Evolutionary conservation across 2,888 invertebrate genomes (phyloP).

Genomic region (Caradrina kadenii): DNA sequence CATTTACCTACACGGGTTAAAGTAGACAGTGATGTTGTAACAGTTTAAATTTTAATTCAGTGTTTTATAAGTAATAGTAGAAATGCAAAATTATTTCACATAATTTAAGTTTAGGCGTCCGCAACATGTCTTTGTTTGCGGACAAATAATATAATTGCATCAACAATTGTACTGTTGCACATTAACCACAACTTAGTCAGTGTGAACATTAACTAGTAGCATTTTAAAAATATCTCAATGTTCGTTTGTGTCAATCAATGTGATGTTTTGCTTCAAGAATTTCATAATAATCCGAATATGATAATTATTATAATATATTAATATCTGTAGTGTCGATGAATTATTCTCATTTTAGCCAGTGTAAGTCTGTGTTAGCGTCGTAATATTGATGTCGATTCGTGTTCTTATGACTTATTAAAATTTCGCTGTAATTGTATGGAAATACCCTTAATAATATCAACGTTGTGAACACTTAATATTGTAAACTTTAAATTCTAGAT

Average conservation of each 20-base stretch:
- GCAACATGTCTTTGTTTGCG: constrained; percentile 35
- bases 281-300: constrained; percentile 59
- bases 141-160: constrained; percentile 49
- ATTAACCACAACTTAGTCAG: constrained; percentile 45
- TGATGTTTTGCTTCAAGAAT: constrained; percentile 60
- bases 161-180: constrained; percentile 54
- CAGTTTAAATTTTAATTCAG: constrained; percentile 56
- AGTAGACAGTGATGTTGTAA: constrained; percentile 57
- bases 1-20: constrained; percentile 45
- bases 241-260: constrained; percentile 67
- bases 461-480: constrained; percentile 18
- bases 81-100: constrained; percentile 59
- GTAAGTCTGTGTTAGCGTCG: constrained; percentile 79
- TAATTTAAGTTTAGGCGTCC: constrained; percentile 56
- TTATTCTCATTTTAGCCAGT: constrained; percentile 82
- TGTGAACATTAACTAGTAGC: constrained; percentile 54
- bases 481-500: constrained; percentile 41
- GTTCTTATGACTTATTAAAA: constrained; percentile 73
- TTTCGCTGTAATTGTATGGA: constrained; percentile 25
- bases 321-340: constrained; percentile 65
- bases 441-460: constrained; percentile 16
- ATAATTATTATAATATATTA: constrained; percentile 50
- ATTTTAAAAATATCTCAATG: constrained; percentile 60
- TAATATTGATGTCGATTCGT: constrained; percentile 73
- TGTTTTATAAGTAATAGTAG: constrained; percentile 54